phyloP scores from a whole-genome alignment of 2,797 vertebrate genomes.

The Poeciliopsis presidionis region DNA sequence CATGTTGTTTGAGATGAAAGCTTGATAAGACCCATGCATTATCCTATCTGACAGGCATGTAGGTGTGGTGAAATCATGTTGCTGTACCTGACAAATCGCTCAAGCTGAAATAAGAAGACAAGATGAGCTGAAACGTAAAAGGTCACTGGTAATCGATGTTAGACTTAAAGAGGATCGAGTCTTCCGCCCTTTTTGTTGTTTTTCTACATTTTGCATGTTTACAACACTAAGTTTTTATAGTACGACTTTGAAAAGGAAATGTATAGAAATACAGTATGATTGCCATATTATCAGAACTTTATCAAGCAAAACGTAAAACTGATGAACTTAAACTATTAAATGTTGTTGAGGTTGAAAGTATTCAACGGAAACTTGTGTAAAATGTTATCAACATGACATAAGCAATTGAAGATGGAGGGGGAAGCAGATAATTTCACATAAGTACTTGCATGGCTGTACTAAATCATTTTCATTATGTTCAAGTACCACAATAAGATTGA shows the following conservation, averaged over 20 bases:
- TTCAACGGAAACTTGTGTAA: no score
- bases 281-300: neutral
- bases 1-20: conserved; percentile 20
- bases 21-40: conserved; percentile 10
- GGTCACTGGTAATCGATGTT: conserved; percentile 71
- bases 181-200: conserved; percentile 39
- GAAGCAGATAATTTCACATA: no score
- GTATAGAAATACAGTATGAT: no score
- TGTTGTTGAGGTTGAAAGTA: no score
- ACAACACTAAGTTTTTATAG: conserved; percentile 18
- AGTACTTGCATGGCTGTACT: no score
- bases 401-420: no score
- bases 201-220: conserved; percentile 19
- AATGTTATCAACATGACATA: no score
- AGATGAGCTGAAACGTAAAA: conserved; percentile 60
- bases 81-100: conserved; percentile 54
- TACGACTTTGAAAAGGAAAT: conserved; percentile 31
- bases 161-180: conserved; percentile 51
- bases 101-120: conserved; percentile 57
- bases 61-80: conserved; percentile 47
- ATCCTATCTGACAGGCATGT: conserved; percentile 24
- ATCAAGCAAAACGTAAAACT: no score
- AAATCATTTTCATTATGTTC: no score
- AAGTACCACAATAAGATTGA: no score
- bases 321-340: no score